Base-by-base conservation (phyloP, 2,797 vertebrate genomes). In the Cottoperca gobio region DNA sequence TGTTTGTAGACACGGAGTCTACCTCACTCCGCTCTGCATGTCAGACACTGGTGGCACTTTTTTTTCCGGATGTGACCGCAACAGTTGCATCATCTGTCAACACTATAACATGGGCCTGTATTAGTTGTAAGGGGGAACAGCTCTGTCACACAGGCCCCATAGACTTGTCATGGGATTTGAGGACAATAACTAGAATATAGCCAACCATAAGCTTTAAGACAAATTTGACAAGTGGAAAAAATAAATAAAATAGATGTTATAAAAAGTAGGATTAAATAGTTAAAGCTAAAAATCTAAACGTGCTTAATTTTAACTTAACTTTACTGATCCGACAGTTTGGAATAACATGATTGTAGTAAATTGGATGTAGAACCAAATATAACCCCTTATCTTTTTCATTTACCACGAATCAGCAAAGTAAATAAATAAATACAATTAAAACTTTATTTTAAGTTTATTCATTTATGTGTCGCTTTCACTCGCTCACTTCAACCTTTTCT, bases 21-120 rank as follows among this genome's bases (percentile, higher is more conserved):
- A 70, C 72, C 70, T 78, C 73, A 35, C 68, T 50, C 17, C 24
- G 6, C 55, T 71, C 70, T 78, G 62, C 59, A 67, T 73, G 64
- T 26, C 61, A 81, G 71, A 76, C 79, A 48, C 52, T 59, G 45
- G 49, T 79, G 85, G 82, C 60, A 23, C 57, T 31, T 53, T 57
- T 61, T 33, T 60, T 48, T 55, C 3, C 1, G 23, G 70, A 48
- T 40, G 68, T 42, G 79, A 83, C 83, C 89, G 89, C 88, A 87
- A 76, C 84, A 86, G 81, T 88, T 83, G 84, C 85, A 62, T 85
- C 84, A 68, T 86, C 73, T 80, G 82, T 85, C 76, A 79, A 60
- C 78, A 60, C 45, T 73, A 48, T 67, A 26, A 77, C 79, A 68
- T 0, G 21, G 62, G 58, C 42, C 33, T 26, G 63, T 10, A 26